Conservation (phyloP, 2,113 vertebrate species). For the Sus scrofa region T2T-Sscrofa CM000823.6:27740001-27740500, state of each 20-base stretch:
- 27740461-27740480: slow-evolving; percentile 86
- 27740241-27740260: slow-evolving; percentile 85
- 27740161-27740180: slow-evolving; percentile 82
- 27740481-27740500: slow-evolving; percentile 86
- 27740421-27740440: slow-evolving; percentile 92
- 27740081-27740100: slow-evolving; percentile 72
- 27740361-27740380: slow-evolving; percentile 89
- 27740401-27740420: slow-evolving; percentile 90
- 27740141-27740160: slow-evolving; percentile 84
- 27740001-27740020: slow-evolving; percentile 61
- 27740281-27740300: slow-evolving; percentile 88
- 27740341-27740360: slow-evolving; percentile 93
- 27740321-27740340: slow-evolving; percentile 90
- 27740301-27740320: slow-evolving; percentile 91
- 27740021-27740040: slow-evolving; percentile 69
- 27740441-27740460: slow-evolving; percentile 85
- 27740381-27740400: slow-evolving; percentile 89
- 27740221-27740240: slow-evolving; percentile 81
- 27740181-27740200: slow-evolving; percentile 81
- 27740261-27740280: slow-evolving; percentile 89
- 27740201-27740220: slow-evolving; percentile 81
- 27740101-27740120: slow-evolving; percentile 84
- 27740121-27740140: slow-evolving; percentile 79
- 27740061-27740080: slow-evolving; percentile 68
- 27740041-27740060: slow-evolving; percentile 70